Conservation (phyloP, 2,888 invertebrate genomes). For the Stenodera caucasica region DNA sequence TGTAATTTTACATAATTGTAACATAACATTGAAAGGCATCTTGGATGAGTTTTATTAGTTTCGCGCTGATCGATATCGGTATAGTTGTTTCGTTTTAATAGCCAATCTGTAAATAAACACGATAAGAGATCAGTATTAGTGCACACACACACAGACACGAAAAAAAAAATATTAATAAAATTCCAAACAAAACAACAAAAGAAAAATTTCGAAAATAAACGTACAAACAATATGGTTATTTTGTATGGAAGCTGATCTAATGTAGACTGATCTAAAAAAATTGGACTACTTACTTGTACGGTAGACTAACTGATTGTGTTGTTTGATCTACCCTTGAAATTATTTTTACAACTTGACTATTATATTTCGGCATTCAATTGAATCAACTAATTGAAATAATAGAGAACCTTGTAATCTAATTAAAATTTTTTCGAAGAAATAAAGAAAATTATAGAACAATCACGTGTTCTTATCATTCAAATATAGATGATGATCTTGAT, state of each 20-base stretch:
- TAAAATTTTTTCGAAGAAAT: neutral
- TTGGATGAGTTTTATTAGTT: constrained; percentile 34
- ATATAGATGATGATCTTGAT: no score
- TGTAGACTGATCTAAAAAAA: constrained; percentile 42
- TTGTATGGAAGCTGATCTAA: constrained; percentile 36
- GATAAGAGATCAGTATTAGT: neutral
- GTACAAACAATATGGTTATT: constrained; percentile 37
- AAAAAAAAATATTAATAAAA: constrained; percentile 1
- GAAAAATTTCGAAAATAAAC: constrained; percentile 21
- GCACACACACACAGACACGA: neutral
- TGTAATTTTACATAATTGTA: constrained; percentile 81
- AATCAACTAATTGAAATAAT: neutral
- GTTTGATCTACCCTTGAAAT: constrained; percentile 29
- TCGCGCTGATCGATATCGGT: neutral
- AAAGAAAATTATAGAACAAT: no score
- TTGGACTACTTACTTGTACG: constrained; percentile 20
- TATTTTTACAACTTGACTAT: constrained; percentile 35
- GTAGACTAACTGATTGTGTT: constrained; percentile 6
- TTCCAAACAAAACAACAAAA: constrained; percentile 12
- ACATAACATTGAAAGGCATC: constrained; percentile 53
- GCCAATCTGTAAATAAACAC: neutral
- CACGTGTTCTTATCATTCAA: no score
- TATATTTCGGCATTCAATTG: constrained; percentile 12
- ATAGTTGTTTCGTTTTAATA: neutral
- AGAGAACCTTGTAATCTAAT: neutral